Conservation (phyloP, 2,113 vertebrate genomes). For the Penelope pileata region DNA sequence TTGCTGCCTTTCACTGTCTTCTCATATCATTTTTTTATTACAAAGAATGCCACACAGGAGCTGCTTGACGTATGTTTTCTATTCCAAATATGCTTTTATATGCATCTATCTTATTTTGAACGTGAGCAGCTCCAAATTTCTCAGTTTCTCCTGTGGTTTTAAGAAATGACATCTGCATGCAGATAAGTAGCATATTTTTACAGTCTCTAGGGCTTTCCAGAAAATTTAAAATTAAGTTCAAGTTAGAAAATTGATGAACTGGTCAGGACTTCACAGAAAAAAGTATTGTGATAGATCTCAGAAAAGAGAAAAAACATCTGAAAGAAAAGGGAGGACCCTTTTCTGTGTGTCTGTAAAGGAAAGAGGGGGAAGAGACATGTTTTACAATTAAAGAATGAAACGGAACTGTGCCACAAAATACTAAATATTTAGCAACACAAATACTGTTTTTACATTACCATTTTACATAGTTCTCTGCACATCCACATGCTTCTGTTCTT, state of each 20-base stretch:
- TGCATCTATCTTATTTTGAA: conserved; percentile 2
- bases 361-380: fast-evolving
- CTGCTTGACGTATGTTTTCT: not conserved
- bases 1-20: not conserved
- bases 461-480: not conserved
- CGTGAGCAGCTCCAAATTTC: not conserved
- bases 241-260: not conserved
- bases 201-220: not conserved
- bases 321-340: not conserved
- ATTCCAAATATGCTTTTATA: not conserved
- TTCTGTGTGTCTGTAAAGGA: not conserved
- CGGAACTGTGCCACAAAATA: not conserved
- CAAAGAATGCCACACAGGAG: not conserved
- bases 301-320: not conserved
- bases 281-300: not conserved
- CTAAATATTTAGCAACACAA: not conserved
- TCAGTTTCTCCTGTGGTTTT: conserved; percentile 3
- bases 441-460: not conserved
- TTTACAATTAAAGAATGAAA: not conserved
- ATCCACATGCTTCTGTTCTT: not conserved
- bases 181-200: not conserved
- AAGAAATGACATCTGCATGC: not conserved
- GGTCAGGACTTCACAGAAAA: not conserved
- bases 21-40: not conserved
- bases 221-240: not conserved